phyloP scores from a whole-genome alignment of 2,797 vertebrate genomes.

The Dendrocincla tyrannina region DNA sequence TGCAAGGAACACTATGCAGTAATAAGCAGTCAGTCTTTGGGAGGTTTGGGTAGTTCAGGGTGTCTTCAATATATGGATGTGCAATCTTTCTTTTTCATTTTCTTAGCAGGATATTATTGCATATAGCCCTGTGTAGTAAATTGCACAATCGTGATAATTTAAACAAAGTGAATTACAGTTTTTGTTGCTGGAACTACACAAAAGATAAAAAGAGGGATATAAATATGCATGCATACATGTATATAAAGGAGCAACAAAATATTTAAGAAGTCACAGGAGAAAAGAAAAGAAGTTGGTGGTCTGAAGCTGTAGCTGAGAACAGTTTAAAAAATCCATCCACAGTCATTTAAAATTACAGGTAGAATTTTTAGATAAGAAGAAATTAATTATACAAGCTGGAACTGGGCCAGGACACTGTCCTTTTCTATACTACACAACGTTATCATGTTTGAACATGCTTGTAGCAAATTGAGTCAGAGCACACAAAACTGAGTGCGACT shows the following conservation, averaged over 20 bases:
- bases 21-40: background rate
- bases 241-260: background rate
- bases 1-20: background rate
- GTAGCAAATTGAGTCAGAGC: constrained; percentile 22
- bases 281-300: background rate
- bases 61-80: background rate
- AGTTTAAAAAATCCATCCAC: constrained; percentile 10
- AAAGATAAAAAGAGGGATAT: constrained; percentile 22
- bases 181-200: background rate
- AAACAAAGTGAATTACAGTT: background rate
- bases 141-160: background rate
- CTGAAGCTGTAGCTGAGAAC: background rate
- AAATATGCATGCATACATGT: background rate
- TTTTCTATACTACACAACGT: background rate
- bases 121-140: background rate
- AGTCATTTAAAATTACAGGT: constrained; percentile 36
- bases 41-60: background rate
- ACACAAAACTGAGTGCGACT: background rate
- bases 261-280: background rate
- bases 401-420: constrained; percentile 15
- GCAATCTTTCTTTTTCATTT: background rate
- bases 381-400: constrained; percentile 59
- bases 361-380: constrained; percentile 49
- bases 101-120: constrained; percentile 13
- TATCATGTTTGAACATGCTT: constrained; percentile 41